Evolutionary conservation across 2,797 vertebrate species (phyloP).

Genomic region (Danio jaintianensis): DNA sequence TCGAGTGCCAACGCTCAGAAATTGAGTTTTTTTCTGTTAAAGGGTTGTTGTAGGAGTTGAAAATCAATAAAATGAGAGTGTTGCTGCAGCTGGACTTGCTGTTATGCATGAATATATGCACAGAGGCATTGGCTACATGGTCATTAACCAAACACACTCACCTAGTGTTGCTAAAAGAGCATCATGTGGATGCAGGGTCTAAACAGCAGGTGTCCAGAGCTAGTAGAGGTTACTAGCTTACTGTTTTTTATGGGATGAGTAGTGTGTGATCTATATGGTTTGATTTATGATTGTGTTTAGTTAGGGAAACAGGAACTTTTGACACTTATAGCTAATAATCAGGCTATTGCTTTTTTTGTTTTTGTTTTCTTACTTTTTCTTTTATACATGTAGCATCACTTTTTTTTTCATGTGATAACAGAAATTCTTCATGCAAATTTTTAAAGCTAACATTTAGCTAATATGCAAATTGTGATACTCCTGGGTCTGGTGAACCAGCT

Average conservation of each 20-base stretch:
- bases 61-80: constrained; percentile 38
- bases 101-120: constrained; percentile 3
- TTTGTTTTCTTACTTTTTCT: no score
- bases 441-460: constrained; percentile 22
- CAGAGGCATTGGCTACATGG: not conserved
- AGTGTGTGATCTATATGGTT: not conserved
- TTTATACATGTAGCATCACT: not conserved
- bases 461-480: constrained; percentile 26
- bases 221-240: not conserved
- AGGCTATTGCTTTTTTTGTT: not conserved
- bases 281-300: not conserved
- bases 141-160: constrained; percentile 14
- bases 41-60: constrained; percentile 21
- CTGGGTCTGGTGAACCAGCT: constrained; percentile 31
- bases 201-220: constrained; percentile 13
- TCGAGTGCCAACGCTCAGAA: not conserved
- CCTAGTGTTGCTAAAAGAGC: constrained; percentile 4
- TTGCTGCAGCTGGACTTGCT: constrained; percentile 8
- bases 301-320: no score
- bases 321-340: not conserved
- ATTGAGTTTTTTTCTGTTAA: not conserved
- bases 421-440: not conserved
- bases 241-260: not conserved
- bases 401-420: not conserved
- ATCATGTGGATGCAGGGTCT: not conserved